A percentile compares a stretch with the other conserved stretches of the same genome.
phyloP scores from a whole-genome alignment of 2,888 invertebrate species.

The Drosophila nr. perissopoda region DNA sequence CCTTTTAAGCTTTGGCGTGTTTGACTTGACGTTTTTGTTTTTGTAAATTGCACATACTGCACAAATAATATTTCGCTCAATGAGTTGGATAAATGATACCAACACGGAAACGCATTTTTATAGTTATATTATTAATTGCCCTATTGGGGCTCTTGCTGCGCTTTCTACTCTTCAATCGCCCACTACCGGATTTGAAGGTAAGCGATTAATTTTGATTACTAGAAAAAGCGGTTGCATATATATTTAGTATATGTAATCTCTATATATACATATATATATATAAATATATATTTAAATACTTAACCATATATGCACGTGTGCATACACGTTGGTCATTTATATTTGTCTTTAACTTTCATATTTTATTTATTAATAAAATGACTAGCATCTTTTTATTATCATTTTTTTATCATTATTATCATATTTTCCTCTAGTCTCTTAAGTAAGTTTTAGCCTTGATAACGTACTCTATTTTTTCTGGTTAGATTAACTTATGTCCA shows the following conservation, averaged over 20 bases:
- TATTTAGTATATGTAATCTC: neutral
- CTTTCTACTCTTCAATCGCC: constrained; percentile 53
- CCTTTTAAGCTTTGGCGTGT: neutral
- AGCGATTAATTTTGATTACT: constrained; percentile 26
- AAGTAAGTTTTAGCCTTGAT: neutral
- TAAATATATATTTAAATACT: neutral
- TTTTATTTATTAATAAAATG: neutral
- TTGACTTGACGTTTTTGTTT: constrained; percentile 14
- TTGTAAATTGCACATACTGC: constrained; percentile 47
- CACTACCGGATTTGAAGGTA: constrained; percentile 55
- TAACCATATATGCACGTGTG: neutral
- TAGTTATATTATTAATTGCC: constrained; percentile 55
- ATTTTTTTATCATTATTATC: neutral
- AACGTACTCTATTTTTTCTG: neutral
- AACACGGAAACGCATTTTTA: constrained; percentile 72
- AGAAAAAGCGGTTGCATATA: neutral
- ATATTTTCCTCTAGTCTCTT: neutral
- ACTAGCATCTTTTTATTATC: neutral
- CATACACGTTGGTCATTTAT: neutral
- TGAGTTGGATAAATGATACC: constrained; percentile 70
- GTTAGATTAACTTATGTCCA: neutral
- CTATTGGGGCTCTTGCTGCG: constrained; percentile 61
- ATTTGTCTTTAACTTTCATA: neutral
- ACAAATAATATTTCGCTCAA: constrained; percentile 32
- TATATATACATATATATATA: neutral